Evolutionary conservation across 2,797 vertebrate genomes (phyloP), one percentile per base, ranked within the genome.

Genomic region (Gouania willdenowi): DNA sequence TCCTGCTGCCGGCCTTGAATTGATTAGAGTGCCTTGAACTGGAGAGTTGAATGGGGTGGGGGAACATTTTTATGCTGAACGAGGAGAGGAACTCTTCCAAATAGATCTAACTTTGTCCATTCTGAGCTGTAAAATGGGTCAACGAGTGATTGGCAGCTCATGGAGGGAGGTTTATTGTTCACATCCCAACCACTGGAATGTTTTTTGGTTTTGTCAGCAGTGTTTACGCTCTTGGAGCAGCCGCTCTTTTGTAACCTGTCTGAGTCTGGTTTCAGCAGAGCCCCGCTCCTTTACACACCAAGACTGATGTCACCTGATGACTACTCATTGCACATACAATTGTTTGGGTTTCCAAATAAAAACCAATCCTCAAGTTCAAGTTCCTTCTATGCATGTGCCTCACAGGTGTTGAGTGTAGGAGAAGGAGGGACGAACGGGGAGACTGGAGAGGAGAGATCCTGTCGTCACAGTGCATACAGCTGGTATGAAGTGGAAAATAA

Each of bases 401-500:
- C 43, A 35, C 68, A 83, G 78, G 76, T 71, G 72, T 46, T 32
- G 73, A 42, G 48, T 57, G 34, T 54, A 35, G 53, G 39, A 33
- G 40, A 60, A 58, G 50, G 49, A 58, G 59, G 61, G 52, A 65
- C 72, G 52, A 60, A 62, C 32, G 13, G 78, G 66, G 65, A 79
- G 60, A 69, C 55, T 47, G 71, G 69, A 78, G 74, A 75, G 73
- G 74, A 83, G 77, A 80, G 54, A 75, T 54, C 79, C 66, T 45
- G 16, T 75, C 75, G 72, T 60, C 24, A 46, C 65, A 51, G 74
- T 41, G 7, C 64, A 55, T 76, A 72, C 79, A 79, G 78, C 81
- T 79, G 82, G 84, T 87, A 87, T 52, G 78, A 69, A 68, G 41
- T 38, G 61, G 53, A 79, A 85, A 75, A 75, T 70, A 62, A 14